Conservation (phyloP, 2,888 invertebrate species). For the Nasonia oneida region DNA sequence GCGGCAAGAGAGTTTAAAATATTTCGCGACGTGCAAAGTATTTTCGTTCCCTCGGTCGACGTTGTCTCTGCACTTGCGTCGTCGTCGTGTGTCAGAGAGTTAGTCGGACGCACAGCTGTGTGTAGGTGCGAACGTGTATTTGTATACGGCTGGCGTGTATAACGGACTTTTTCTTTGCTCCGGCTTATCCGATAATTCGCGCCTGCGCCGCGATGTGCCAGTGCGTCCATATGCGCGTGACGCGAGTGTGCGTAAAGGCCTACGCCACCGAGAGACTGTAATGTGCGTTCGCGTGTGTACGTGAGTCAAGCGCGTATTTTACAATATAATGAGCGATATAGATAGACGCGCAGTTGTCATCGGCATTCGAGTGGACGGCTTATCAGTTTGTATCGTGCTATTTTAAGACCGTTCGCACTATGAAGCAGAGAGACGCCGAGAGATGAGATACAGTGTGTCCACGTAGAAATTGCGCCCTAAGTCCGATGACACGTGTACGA, state of each 20-base stretch:
- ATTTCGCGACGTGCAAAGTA: slow-evolving; percentile 50
- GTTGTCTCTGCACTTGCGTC: slow-evolving; percentile 13
- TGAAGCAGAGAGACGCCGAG: not conserved
- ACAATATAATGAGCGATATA: not conserved
- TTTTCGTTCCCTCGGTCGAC: slow-evolving; percentile 53
- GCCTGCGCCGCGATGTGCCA: not conserved
- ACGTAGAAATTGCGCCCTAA: not conserved
- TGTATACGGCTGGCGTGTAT: slow-evolving; percentile 33
- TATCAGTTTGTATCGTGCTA: not conserved
- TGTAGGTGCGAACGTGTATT: slow-evolving; percentile 52
- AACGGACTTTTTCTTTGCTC: slow-evolving; percentile 46
- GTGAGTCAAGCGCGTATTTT: not conserved
- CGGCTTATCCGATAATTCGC: slow-evolving; percentile 58
- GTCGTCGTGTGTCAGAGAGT: not conserved
- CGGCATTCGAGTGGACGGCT: too few relatives aligned
- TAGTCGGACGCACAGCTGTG: not conserved
- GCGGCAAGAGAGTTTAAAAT: slow-evolving; percentile 47
- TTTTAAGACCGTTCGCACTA: not conserved
- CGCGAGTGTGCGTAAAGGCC: not conserved
- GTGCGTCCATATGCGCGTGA: not conserved
- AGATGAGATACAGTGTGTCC: not conserved
- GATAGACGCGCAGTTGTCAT: not conserved
- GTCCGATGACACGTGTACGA: not conserved
- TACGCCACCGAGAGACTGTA: not conserved
- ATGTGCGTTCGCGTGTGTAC: not conserved